Evolutionary conservation across 1,140 invertebrate species (phyloP).

Genomic region (Bombus cullumanus): DNA sequence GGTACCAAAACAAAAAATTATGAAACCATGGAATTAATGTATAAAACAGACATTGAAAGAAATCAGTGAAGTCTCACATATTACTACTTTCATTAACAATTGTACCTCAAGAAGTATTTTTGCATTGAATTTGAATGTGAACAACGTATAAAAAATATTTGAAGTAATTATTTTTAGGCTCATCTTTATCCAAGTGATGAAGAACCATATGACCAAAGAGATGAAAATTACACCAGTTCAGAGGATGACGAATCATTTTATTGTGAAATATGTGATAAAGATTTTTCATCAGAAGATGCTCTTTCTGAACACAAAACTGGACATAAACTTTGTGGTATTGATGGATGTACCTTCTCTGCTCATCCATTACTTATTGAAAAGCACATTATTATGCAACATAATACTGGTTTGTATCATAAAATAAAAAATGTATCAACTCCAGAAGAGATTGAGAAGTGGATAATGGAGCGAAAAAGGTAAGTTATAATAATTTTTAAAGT

Average conservation of each 20-base stretch:
- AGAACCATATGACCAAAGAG: constrained; percentile 66
- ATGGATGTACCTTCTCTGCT: constrained; percentile 92
- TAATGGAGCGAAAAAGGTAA: constrained; percentile 89
- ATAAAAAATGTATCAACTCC: constrained; percentile 88
- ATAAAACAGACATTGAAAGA: neutral
- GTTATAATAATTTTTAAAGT: constrained; percentile 3
- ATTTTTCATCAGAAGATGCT: constrained; percentile 85
- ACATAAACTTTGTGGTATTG: constrained; percentile 90
- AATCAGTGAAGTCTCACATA: neutral
- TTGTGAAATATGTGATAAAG: constrained; percentile 91
- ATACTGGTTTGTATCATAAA: constrained; percentile 89
- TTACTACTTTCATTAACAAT: neutral
- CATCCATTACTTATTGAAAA: constrained; percentile 90
- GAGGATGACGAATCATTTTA: constrained; percentile 75
- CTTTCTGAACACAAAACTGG: constrained; percentile 86
- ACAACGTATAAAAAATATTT: constrained; percentile 39
- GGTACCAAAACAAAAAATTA: neutral
- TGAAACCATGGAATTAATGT: constrained; percentile 18
- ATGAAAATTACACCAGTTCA: constrained; percentile 62
- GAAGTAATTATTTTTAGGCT: constrained; percentile 72
- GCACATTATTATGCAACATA: constrained; percentile 92
- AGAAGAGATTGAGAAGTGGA: constrained; percentile 93
- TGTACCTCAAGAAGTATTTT: constrained; percentile 54
- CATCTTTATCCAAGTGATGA: constrained; percentile 67
- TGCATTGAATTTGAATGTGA: constrained; percentile 30